Evolutionary conservation across 2,113 vertebrate species (phyloP).

Genomic region (Oreochromis niloticus): DNA sequence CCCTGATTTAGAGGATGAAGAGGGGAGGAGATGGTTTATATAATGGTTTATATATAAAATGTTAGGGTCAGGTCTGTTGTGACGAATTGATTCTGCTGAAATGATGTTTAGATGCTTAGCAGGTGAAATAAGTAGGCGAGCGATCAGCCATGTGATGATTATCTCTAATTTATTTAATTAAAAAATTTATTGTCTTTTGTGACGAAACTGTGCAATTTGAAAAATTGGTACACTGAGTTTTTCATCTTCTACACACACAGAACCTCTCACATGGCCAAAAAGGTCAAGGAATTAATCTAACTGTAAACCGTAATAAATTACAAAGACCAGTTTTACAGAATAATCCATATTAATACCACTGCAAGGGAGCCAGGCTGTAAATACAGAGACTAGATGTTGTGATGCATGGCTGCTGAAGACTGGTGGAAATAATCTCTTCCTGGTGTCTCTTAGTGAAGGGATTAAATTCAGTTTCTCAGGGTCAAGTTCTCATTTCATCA

Average conservation of each 20-base stretch:
- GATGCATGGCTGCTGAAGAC: constrained; percentile 50
- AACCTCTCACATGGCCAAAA: constrained; percentile 4
- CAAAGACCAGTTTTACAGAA: constrained; percentile 75
- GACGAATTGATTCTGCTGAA: constrained; percentile 17
- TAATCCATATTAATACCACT: constrained; percentile 73
- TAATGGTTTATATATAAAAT: constrained; percentile 8
- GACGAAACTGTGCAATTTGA: background rate
- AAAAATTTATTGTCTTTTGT: background rate
- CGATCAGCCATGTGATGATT: background rate
- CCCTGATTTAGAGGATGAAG: background rate
- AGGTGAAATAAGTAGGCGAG: background rate
- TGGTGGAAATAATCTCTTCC: constrained; percentile 51
- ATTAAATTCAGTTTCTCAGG: constrained; percentile 42
- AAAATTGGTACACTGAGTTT: background rate
- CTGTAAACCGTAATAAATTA: constrained; percentile 70
- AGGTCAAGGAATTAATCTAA: constrained; percentile 76
- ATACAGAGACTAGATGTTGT: constrained; percentile 52
- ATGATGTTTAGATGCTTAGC: background rate
- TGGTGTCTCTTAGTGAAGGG: constrained; percentile 14
- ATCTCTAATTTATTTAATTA: background rate
- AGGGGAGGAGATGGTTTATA: background rate
- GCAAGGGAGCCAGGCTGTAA: constrained; percentile 55
- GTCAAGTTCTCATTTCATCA: constrained; percentile 37
- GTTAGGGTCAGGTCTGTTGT: background rate
- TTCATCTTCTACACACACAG: constrained; percentile 7